Conservation (phyloP, 2,888 invertebrate genomes). For the Mycalesis mineus region DNA sequence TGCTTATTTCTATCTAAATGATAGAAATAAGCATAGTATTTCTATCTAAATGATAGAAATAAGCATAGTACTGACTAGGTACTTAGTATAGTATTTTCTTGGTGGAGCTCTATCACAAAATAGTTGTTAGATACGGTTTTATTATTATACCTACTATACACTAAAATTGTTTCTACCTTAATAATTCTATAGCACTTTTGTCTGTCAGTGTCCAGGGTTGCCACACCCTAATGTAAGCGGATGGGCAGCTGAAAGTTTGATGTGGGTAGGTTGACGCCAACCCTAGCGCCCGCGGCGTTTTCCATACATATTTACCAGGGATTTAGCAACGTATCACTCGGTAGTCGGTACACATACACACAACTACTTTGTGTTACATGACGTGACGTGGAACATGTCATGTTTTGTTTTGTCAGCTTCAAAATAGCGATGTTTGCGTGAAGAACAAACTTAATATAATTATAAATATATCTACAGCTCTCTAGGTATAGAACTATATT, state of each 20-base stretch:
- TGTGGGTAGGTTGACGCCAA: constrained; percentile 55
- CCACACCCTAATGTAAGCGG: constrained; percentile 59
- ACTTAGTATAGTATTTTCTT: no score
- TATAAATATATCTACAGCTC: no score
- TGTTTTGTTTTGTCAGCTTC: not conserved
- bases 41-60: no score
- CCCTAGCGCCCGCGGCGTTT: constrained; percentile 22
- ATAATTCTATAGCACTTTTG: constrained; percentile 25
- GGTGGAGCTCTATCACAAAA: no score
- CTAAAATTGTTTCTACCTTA: not conserved
- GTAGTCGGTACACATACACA: not conserved
- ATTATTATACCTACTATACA: no score
- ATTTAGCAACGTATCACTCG: constrained; percentile 13
- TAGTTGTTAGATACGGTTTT: no score
- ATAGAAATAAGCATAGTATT: no score
- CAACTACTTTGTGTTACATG: constrained; percentile 8
- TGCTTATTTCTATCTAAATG: no score
- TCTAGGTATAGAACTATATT: no score
- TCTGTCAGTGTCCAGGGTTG: constrained; percentile 42
- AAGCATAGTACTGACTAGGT: no score
- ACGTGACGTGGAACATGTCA: not conserved
- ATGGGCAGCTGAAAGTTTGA: constrained; percentile 67
- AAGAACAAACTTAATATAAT: no score
- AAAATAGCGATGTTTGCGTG: no score
- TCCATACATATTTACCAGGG: constrained; percentile 17